These are phyloP conservation scores for Drosophila melanica DNA, from an alignment of 1,140 invertebrate genomes.

Conservation along the genomic window DNA sequence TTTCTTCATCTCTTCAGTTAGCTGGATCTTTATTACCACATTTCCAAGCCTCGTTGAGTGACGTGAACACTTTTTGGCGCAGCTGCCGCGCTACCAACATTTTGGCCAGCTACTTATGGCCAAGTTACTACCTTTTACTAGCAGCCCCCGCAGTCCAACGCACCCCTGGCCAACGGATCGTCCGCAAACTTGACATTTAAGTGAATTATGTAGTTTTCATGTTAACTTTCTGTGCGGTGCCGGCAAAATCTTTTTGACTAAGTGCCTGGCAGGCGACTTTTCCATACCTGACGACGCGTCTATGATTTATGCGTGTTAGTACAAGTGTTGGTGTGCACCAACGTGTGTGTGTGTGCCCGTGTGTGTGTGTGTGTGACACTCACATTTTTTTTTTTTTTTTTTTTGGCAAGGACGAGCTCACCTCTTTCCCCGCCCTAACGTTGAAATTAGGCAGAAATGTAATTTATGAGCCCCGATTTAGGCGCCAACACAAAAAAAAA, in stretches of 20 bases:
- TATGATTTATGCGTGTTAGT: slow-evolving; percentile 51
- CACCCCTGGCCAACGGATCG: background rate
- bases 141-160: background rate
- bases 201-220: slow-evolving; percentile 78
- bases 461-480: slow-evolving; percentile 65
- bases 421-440: slow-evolving; percentile 15
- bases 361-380: slow-evolving; percentile 16
- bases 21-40: slow-evolving; percentile 49
- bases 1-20: slow-evolving; percentile 21
- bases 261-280: slow-evolving; percentile 44
- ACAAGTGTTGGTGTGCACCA: background rate
- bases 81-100: slow-evolving; percentile 45
- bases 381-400: too few relatives aligned
- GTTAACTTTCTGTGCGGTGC: slow-evolving; percentile 48
- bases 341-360: background rate
- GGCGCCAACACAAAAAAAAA: slow-evolving; percentile 33
- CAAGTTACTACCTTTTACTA: slow-evolving; percentile 50
- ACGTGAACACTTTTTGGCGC: slow-evolving; percentile 57
- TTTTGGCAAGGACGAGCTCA: slow-evolving; percentile 42
- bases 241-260: slow-evolving; percentile 50
- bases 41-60: slow-evolving; percentile 54
- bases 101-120: slow-evolving; percentile 39
- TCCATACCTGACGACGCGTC: slow-evolving; percentile 40
- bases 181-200: slow-evolving; percentile 65
- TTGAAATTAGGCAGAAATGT: slow-evolving; percentile 69